Evolutionary conservation across 2,888 invertebrate genomes (phyloP).

Genomic region (Callinectes sapidus): DNA sequence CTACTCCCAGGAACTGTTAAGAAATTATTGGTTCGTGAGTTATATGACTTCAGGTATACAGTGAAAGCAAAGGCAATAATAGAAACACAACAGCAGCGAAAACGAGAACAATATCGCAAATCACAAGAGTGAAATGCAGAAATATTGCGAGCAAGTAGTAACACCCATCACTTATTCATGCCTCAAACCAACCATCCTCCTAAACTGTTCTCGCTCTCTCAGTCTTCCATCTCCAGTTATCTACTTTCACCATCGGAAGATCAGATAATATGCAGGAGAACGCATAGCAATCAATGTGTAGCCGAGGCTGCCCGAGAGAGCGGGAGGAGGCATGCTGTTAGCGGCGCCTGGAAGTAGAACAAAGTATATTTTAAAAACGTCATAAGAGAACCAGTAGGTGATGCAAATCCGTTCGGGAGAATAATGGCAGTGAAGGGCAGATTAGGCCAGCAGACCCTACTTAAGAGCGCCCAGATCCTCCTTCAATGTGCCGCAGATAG

Average conservation of each 20-base stretch:
- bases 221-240: slow-evolving; percentile 7
- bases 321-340: slow-evolving; percentile 4
- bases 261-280: slow-evolving; percentile 4
- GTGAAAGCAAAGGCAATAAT: neutral
- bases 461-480: neutral
- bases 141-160: neutral
- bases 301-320: neutral
- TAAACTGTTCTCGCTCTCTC: slow-evolving; percentile 13
- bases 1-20: no score
- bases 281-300: slow-evolving; percentile 31
- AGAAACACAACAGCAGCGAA: neutral
- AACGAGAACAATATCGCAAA: neutral
- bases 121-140: neutral
- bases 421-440: neutral
- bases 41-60: neutral
- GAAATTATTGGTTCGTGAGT: no score
- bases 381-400: neutral
- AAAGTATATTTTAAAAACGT: neutral
- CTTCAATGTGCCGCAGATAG: neutral
- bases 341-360: neutral
- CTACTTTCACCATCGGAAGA: slow-evolving; percentile 30
- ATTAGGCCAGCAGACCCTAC: neutral
- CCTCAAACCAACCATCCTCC: neutral
- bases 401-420: neutral
- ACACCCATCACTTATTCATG: neutral